phyloP scores from a whole-genome alignment of 2,888 invertebrate genomes.

The Heliconius charithonia region DNA sequence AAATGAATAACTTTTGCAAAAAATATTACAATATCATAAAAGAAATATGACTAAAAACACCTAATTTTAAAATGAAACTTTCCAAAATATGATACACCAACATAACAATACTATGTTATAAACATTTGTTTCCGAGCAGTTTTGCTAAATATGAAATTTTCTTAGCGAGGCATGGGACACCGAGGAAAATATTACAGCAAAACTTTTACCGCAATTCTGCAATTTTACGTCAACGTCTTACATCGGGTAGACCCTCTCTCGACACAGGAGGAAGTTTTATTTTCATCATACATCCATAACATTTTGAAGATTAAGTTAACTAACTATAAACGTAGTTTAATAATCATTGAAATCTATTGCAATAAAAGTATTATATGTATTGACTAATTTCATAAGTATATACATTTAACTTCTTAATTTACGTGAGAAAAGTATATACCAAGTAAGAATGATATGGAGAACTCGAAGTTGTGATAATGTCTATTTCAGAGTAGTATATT shows the following conservation, averaged over 20 bases:
- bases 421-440: background rate
- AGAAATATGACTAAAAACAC: background rate
- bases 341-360: background rate
- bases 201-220: slow-evolving; percentile 71
- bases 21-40: background rate
- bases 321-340: background rate
- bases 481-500: slow-evolving; percentile 80
- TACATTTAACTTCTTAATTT: background rate
- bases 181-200: slow-evolving; percentile 65
- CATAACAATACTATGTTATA: too few relatives aligned
- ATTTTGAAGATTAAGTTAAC: background rate
- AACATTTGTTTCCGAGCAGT: slow-evolving; percentile 34
- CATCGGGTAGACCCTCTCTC: slow-evolving; percentile 59
- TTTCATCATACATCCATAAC: background rate
- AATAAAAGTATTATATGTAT: too few relatives aligned
- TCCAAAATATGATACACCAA: too few relatives aligned
- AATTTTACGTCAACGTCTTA: slow-evolving; percentile 55
- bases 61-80: too few relatives aligned
- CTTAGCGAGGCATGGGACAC: slow-evolving; percentile 55
- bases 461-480: slow-evolving; percentile 67
- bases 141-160: slow-evolving; percentile 54
- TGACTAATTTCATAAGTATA: background rate
- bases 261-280: slow-evolving; percentile 4
- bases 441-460: slow-evolving; percentile 44
- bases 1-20: background rate